phyloP scores from a whole-genome alignment of 2,888 invertebrate genomes.

The Heliconius sara region DNA sequence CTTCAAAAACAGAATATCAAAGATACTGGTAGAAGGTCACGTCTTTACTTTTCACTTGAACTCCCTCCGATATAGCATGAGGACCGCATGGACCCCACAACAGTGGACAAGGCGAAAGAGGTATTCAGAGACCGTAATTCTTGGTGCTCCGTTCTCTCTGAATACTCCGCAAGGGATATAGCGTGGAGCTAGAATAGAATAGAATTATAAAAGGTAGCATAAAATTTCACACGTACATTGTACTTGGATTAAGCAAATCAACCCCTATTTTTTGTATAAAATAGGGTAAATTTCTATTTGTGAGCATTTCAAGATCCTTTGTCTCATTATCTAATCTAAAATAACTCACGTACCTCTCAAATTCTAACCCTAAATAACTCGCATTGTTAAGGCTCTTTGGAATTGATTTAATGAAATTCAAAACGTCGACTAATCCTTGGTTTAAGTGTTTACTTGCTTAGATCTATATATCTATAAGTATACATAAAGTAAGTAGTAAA shows the following conservation, averaged over 20 bases:
- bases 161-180: too few species aligned
- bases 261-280: slow-evolving; percentile 11
- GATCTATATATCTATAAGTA: too few species aligned
- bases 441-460: background rate
- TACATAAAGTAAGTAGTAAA: too few species aligned
- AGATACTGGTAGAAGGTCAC: too few species aligned
- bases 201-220: background rate
- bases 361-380: slow-evolving; percentile 44
- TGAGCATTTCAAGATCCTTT: slow-evolving; percentile 38
- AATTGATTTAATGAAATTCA: slow-evolving; percentile 45
- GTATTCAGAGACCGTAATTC: too few species aligned
- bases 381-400: slow-evolving; percentile 38
- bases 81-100: too few species aligned
- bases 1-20: too few species aligned
- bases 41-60: too few species aligned
- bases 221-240: background rate
- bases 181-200: too few species aligned
- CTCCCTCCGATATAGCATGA: too few species aligned
- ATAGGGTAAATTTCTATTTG: slow-evolving; percentile 33
- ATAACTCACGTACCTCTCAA: slow-evolving; percentile 43
- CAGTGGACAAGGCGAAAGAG: too few species aligned
- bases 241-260: background rate
- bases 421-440: slow-evolving; percentile 18
- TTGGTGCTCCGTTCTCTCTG: too few species aligned
- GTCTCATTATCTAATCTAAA: slow-evolving; percentile 45